A percentile compares a stretch with the other conserved stretches of the same genome.
Conservation (phyloP, 2,888 invertebrate genomes). For the Drepana falcataria region DNA sequence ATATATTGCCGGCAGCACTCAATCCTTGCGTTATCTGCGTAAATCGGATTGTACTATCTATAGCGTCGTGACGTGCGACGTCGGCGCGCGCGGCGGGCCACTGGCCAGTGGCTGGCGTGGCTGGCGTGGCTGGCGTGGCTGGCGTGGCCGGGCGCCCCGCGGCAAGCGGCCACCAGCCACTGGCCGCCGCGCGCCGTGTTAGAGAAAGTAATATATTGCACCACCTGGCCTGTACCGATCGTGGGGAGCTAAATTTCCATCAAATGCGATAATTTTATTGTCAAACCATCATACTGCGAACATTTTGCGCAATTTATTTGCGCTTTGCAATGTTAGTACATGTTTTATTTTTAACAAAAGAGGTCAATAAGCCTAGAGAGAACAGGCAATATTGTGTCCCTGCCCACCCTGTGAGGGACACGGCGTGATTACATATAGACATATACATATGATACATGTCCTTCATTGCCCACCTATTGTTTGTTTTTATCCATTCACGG, state of each 20-base stretch:
- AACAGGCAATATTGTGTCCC: too few species aligned
- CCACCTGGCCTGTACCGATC: not conserved
- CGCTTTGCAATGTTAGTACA: not conserved
- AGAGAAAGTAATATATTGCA: slow-evolving; percentile 20
- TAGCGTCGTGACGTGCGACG: slow-evolving; percentile 7
- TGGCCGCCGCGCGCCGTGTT: slow-evolving; percentile 8
- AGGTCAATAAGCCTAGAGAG: too few species aligned
- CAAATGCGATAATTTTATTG: not conserved
- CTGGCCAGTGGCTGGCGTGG: slow-evolving; percentile 12
- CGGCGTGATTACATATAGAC: too few species aligned
- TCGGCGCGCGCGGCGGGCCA: slow-evolving; percentile 2
- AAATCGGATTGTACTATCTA: slow-evolving; percentile 6
- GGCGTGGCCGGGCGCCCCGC: too few species aligned
- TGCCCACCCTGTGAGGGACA: too few species aligned
- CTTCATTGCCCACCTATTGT: too few species aligned
- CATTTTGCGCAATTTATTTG: not conserved
- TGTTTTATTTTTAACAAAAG: too few species aligned
- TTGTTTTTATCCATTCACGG: too few species aligned
- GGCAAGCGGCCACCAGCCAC: too few species aligned
- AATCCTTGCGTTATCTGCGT: slow-evolving; percentile 10
- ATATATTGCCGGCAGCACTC: not conserved
- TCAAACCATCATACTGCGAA: not conserved
- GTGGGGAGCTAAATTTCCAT: not conserved
- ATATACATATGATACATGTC: too few species aligned
- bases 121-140: slow-evolving; percentile 16